Base-by-base conservation (phyloP, 2,113 vertebrate species). In the Colinus virginianus region DNA sequence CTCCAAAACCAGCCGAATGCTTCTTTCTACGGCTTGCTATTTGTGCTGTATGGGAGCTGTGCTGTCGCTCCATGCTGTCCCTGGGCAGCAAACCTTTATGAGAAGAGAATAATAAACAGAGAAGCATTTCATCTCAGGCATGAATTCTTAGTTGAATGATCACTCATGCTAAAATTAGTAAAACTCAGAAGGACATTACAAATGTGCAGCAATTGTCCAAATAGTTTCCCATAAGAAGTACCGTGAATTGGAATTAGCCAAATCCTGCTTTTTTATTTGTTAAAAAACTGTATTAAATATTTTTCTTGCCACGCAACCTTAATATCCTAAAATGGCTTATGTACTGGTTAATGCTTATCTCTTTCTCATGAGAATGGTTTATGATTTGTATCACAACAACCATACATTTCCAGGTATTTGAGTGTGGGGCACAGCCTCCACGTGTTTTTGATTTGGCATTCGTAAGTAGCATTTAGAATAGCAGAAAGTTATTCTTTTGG, bases 121-220 rank as follows among this genome's bases (percentile, higher is more conserved):
- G 77, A 94, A 90, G 49, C 22, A 64, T 72, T 91, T 84, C 8
- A 70, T 87, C 93, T 91, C 88, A 86, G 88, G 78, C 87, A 82
- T 87, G 66, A 88, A 81, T 92, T 86, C 66, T 78, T 68, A 88
- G 32, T 69, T 69, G 81, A 83, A 89, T 69, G 81, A 74, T 87
- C 55, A 88, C 81, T 81, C 3, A 1, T 56, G 83, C 71, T 77
- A 91, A 91, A 92, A 96, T 90, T 88, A 96, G 55, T 34, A 77
- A 26, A 30, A 56, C 13, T 74, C 20, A 61, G 40, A 36, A 55
- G 46, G 34, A 69, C 46, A 85, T 78, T 90, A 62, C 9, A 34
- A 84, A 69, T 36, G 34, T 23, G 11, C 59, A 59, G 17, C 4
- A 38, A 25, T 51, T 89, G 61, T 68, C 30, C 71, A 74, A 63